A percentile compares a stretch with the other conserved stretches of the same genome.
Conservation (phyloP, 2,797 vertebrate genomes). For the Linurgus olivaceus region DNA sequence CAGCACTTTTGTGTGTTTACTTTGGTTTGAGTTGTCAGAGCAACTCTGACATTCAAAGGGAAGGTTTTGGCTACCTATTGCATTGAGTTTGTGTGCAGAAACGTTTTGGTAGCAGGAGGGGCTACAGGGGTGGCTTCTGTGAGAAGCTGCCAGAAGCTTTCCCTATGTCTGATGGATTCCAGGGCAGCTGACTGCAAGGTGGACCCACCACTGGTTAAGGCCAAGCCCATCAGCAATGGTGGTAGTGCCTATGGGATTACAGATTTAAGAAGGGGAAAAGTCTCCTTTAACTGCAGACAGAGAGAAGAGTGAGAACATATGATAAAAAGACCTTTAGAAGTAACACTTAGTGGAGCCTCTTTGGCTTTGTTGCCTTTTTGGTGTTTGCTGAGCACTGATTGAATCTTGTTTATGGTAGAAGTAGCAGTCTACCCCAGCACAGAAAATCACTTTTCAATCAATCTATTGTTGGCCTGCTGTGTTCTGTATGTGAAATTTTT, state of each 20-base stretch:
- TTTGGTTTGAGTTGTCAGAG: not conserved
- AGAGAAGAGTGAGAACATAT: not conserved
- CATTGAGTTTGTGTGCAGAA: not conserved
- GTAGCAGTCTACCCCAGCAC: not conserved
- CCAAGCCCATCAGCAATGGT: not conserved
- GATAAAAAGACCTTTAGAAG: not conserved
- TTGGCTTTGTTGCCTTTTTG: rapidly evolving
- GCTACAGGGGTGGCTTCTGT: not conserved
- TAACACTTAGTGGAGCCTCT: not conserved
- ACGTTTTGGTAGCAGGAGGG: not conserved
- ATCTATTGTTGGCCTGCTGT: not conserved
- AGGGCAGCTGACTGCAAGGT: not conserved
- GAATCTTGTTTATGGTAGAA: not conserved
- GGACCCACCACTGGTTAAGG: not conserved
- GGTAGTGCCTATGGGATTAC: not conserved
- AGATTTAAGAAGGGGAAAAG: not conserved
- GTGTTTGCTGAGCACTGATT: not conserved
- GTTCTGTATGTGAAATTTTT: not conserved
- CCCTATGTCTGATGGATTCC: no score
- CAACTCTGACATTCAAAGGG: not conserved
- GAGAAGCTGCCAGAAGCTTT: not conserved
- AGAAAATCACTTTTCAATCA: not conserved
- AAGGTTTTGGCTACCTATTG: not conserved
- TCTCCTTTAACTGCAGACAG: not conserved
- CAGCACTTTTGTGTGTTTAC: not conserved